phyloP scores from a whole-genome alignment of 2,888 invertebrate species.

The Heteromyza rotundicornis region DNA sequence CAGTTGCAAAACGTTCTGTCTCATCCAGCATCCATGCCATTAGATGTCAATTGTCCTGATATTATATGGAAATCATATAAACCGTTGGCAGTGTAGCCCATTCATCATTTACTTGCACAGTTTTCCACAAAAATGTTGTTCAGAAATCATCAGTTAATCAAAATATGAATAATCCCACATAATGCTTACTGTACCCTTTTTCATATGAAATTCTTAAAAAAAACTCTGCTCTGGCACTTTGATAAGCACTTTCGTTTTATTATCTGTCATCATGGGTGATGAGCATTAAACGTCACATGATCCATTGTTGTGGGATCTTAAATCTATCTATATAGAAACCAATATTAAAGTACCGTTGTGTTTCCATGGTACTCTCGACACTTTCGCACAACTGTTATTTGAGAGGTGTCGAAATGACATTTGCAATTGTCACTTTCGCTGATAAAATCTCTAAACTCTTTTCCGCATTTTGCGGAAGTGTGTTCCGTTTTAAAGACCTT shows the following conservation, averaged over 20 bases:
- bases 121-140: neutral
- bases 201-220: neutral
- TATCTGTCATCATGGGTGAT: neutral
- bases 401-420: slow-evolving; percentile 37
- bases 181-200: slow-evolving; percentile 8
- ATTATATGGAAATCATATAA: slow-evolving; percentile 25
- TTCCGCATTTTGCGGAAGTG: slow-evolving; percentile 32
- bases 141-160: slow-evolving; percentile 37
- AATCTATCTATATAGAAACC: no score
- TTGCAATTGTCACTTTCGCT: slow-evolving; percentile 43
- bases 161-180: slow-evolving; percentile 37
- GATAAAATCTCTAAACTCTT: slow-evolving; percentile 11
- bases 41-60: slow-evolving; percentile 41
- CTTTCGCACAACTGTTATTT: neutral
- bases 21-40: slow-evolving; percentile 41
- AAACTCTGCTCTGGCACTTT: neutral
- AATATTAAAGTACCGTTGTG: no score
- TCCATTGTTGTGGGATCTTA: slow-evolving; percentile 13
- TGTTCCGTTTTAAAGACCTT: slow-evolving; percentile 23
- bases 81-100: slow-evolving; percentile 36
- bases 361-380: neutral
- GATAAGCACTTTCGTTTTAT: neutral
- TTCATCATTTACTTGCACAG: slow-evolving; percentile 11
- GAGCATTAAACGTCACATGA: neutral
- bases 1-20: no score